Evolutionary conservation across 2,888 invertebrate genomes (phyloP), one percentile per base, ranked within the genome.

Genomic region (Diarsia brunnea): DNA sequence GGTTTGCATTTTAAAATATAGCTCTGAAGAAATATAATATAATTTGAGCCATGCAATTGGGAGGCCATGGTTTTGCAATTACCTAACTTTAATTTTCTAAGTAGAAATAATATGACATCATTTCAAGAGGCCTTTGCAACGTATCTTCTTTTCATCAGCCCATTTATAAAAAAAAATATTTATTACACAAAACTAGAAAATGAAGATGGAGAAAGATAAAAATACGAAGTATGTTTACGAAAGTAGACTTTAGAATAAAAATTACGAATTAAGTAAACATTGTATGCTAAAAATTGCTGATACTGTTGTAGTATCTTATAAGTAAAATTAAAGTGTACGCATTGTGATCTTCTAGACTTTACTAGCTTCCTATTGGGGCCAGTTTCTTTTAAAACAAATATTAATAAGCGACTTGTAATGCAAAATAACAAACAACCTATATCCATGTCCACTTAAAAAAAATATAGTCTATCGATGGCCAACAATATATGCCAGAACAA

Each of bases 291-390:
- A 60, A 63, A 60, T 81, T 73, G 67, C 84, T 76, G 63, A 76
- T 68, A 72, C 38, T 69, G 47, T 78, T 72, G 69, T 84, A 78
- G 79, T 55, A 58, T 65, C 64, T 47, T 77, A 43, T 68, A 75
- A 61, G 38, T 73, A 43, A 38, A 68, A 55, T 75, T 73, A 69
- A 75, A 61, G 27, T 95, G 92, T 93, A 93, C 89, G 92, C 94
- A 94, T 93, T 95, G 95, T 96, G 95, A 95, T 96, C 95, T 95
- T 95, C 92, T 95, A 96, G 94, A 85, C 83, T 86, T 92, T 89
- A 89, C 89, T 81, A 69, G 74, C 70, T 81, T 89, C 86, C 87
- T 88, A 89, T 89, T 84, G 88, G 89, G 91, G 87, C 89, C 91
- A 89, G 90, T 92, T 84, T 79, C 76, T 68, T 84, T 87, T 45